These are phyloP conservation scores for Amiota minor DNA, from an alignment of 2,888 invertebrate genomes.

Conservation along the genomic window DNA sequence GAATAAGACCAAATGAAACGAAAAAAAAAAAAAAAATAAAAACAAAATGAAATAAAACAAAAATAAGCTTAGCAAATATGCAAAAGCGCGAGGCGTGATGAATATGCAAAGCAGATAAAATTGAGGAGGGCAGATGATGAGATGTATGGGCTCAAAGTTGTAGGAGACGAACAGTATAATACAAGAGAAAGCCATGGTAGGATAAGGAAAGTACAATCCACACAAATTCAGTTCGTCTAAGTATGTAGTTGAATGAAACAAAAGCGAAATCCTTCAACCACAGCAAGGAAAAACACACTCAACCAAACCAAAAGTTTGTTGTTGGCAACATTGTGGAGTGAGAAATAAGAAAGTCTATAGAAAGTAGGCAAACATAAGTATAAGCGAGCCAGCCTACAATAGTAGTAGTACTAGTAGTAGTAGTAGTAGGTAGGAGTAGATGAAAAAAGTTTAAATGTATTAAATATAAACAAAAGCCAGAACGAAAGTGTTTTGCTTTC, in stretches of 20 bases:
- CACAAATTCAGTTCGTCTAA: background rate
- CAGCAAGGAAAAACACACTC: background rate
- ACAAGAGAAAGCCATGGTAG: constrained; percentile 19
- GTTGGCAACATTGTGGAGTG: no score
- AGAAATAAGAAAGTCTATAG: no score
- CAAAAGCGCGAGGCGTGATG: constrained; percentile 62
- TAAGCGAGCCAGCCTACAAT: no score
- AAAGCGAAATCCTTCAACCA: constrained; percentile 31
- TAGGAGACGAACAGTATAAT: constrained; percentile 7
- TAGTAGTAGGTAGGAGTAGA: constrained; percentile 15
- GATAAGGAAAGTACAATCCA: constrained; percentile 23
- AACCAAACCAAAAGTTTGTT: no score
- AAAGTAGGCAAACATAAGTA: no score
- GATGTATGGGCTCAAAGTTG: background rate
- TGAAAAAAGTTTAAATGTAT: constrained; percentile 16
- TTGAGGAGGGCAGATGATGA: constrained; percentile 32
- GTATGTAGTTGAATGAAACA: constrained; percentile 5
- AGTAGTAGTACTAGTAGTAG: constrained; percentile 15
- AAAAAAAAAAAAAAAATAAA: constrained; percentile 43
- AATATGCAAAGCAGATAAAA: constrained; percentile 70
- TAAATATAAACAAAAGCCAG: constrained; percentile 25
- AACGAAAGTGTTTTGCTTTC: constrained; percentile 18
- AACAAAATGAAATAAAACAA: constrained; percentile 45
- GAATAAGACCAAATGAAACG: constrained; percentile 46
- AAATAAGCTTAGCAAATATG: constrained; percentile 38